Conservation (phyloP, 2,113 vertebrate genomes). For the Hymenochirus boettgeri region DNA sequence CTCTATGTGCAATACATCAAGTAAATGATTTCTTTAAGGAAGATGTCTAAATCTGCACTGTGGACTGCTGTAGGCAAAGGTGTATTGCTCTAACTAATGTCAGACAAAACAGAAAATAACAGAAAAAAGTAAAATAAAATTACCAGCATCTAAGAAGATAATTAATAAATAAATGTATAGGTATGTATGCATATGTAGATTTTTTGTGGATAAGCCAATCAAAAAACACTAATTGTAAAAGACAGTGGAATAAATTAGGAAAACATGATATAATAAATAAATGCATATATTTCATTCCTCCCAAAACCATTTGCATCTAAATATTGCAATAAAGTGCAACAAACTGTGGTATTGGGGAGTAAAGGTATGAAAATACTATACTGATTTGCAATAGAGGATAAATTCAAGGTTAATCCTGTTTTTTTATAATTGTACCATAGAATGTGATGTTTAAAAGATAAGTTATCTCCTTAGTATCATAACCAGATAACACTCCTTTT, state of each 20-base stretch:
- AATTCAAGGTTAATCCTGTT: conserved; percentile 17
- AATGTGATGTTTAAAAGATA: not conserved
- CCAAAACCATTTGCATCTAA: too few species aligned
- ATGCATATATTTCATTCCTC: too few species aligned
- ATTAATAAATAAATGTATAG: too few species aligned
- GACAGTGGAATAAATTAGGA: too few species aligned
- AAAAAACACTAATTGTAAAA: too few species aligned
- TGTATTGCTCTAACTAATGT: too few species aligned
- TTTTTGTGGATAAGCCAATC: too few species aligned
- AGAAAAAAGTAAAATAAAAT: too few species aligned
- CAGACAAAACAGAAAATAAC: too few species aligned
- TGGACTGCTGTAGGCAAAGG: not conserved
- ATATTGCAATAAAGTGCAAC: not conserved
- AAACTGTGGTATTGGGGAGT: not conserved
- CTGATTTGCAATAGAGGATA: conserved; percentile 8
- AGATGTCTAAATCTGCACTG: conserved; percentile 6
- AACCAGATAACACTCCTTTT: not conserved
- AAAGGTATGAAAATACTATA: conserved; percentile 3
- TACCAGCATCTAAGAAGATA: too few species aligned
- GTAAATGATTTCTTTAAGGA: conserved; percentile 8
- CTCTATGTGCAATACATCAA: conserved; percentile 12
- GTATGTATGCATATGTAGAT: too few species aligned
- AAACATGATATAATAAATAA: too few species aligned
- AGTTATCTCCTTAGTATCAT: not conserved
- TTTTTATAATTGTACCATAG: conserved; percentile 11